phyloP scores from a whole-genome alignment of 2,113 vertebrate species.

The Corynorhinus townsendii region DNA sequence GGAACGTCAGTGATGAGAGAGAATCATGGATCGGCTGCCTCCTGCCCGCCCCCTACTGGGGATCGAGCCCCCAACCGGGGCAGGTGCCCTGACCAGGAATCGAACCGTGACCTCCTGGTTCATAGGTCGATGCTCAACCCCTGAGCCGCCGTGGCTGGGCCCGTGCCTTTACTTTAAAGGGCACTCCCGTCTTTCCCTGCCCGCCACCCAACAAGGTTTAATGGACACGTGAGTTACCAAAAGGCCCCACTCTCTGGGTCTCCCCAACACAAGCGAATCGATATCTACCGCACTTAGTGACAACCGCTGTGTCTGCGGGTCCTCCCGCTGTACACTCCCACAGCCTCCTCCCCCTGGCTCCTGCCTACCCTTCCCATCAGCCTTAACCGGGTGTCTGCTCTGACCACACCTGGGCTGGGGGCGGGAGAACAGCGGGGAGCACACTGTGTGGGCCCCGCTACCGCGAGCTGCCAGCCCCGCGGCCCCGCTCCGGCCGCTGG shows the following conservation, averaged over 20 bases:
- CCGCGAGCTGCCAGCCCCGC: not conserved
- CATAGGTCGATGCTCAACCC: too few relatives aligned
- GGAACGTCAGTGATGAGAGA: too few relatives aligned
- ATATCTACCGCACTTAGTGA: not conserved
- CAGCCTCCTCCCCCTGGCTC: fast-evolving
- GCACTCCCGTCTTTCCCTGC: too few relatives aligned
- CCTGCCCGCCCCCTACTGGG: too few relatives aligned
- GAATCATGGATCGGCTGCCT: too few relatives aligned
- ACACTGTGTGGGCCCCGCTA: not conserved
- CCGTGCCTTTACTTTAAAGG: too few relatives aligned
- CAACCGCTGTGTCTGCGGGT: too few relatives aligned
- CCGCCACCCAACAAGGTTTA: too few relatives aligned
- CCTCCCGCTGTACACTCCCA: fast-evolving
- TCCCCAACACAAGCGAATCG: not conserved
- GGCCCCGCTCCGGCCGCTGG: fast-evolving
- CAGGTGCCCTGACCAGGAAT: too few relatives aligned
- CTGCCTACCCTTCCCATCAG: not conserved
- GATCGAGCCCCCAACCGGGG: too few relatives aligned
- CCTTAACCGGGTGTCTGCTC: not conserved
- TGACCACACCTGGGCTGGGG: not conserved
- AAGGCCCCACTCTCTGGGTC: not conserved
- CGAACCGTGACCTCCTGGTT: too few relatives aligned
- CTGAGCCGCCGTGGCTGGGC: too few relatives aligned
- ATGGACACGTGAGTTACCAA: not conserved
- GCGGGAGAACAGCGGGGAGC: fast-evolving